phyloP scores from a whole-genome alignment of 2,888 invertebrate genomes.

The Morinoia aosen region DNA sequence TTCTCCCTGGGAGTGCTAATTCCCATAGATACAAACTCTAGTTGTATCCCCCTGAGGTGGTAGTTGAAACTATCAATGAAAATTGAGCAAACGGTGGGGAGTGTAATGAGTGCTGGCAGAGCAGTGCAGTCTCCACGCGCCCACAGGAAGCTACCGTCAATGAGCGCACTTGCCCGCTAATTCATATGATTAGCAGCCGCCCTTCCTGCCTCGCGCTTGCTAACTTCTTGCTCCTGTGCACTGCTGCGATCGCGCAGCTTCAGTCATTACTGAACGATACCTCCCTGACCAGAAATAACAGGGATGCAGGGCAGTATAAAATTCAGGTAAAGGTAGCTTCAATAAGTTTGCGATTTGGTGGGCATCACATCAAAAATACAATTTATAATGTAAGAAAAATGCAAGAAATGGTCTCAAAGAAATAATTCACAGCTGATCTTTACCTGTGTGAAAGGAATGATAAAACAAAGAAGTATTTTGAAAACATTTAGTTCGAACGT shows the following conservation, averaged over 20 bases:
- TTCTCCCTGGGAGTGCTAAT: too few relatives aligned
- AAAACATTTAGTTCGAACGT: too few relatives aligned
- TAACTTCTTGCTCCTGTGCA: neutral
- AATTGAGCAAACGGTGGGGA: neutral
- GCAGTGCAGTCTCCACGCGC: neutral
- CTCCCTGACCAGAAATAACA: neutral
- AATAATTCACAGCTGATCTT: too few relatives aligned
- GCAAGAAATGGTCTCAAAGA: too few relatives aligned
- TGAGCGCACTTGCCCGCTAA: slow-evolving; percentile 18
- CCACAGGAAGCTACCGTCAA: slow-evolving; percentile 15
- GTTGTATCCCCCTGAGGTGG: too few relatives aligned
- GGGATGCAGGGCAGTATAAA: neutral
- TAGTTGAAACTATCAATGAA: too few relatives aligned
- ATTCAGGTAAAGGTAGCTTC: neutral
- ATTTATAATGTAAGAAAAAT: neutral
- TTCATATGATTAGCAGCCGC: slow-evolving; percentile 21
- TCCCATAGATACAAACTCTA: too few relatives aligned
- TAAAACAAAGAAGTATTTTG: too few relatives aligned
- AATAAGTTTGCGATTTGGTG: neutral
- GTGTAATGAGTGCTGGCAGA: neutral
- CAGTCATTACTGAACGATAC: neutral
- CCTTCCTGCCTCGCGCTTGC: slow-evolving; percentile 28
- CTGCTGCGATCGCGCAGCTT: neutral
- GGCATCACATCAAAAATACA: neutral
- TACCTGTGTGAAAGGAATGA: too few relatives aligned